A percentile compares a stretch with the other conserved stretches of the same genome.
Evolutionary conservation across 2,888 invertebrate genomes (phyloP).

Genomic region (Mimas tiliae): DNA sequence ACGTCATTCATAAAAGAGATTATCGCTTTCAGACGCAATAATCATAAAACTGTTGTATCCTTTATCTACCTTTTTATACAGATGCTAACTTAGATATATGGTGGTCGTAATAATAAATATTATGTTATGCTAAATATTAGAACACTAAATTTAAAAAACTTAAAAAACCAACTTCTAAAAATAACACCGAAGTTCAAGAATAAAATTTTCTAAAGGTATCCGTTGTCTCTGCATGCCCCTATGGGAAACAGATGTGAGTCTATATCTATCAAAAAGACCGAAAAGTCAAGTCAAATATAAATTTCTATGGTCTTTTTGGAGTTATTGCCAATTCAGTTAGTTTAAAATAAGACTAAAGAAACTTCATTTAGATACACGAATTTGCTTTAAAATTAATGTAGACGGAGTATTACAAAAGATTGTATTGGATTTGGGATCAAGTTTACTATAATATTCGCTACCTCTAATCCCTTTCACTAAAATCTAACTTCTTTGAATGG

Average conservation of each 20-base stretch:
- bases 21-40: constrained; percentile 4
- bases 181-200: no score
- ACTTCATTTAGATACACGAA: neutral
- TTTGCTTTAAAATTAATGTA: neutral
- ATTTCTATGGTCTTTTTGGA: no score
- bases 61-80: constrained; percentile 9
- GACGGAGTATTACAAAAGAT: neutral
- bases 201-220: no score
- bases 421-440: neutral
- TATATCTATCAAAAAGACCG: no score
- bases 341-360: no score
- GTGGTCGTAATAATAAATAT: neutral
- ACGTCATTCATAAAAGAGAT: neutral
- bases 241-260: no score
- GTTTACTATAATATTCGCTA: neutral
- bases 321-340: no score
- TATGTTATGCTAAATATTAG: neutral
- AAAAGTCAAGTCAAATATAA: no score
- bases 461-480: neutral
- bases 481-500: neutral
- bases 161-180: no score
- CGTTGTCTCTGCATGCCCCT: no score
- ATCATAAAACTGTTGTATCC: constrained; percentile 3
- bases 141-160: no score
- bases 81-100: neutral